Base-by-base conservation (phyloP, 2,113 vertebrate genomes). In the Ellobius talpinus region DNA sequence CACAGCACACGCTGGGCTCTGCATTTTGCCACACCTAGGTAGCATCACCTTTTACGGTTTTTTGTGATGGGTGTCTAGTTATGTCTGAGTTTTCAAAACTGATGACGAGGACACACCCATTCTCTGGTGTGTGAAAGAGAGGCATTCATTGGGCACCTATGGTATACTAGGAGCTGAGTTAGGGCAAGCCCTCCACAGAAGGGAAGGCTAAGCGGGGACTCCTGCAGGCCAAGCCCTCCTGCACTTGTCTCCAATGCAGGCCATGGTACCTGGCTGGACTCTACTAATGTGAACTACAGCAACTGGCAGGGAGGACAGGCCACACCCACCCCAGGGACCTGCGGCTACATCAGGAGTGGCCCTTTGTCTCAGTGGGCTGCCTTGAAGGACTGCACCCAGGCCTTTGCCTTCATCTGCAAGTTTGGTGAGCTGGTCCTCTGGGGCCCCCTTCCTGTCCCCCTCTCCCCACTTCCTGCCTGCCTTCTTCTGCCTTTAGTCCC, bases 341-440 rank as follows among this genome's bases (percentile, higher is more conserved):
- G 99, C 2, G 99, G 98, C 52, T 98, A 99, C 97, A 98, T 99
- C 61, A 74, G 98, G 88, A 99, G 97, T 97, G 98, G 99, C 29
- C 98, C 99, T 74, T 98, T 98, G 39, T 99, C 99, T 93, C 98
- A 98, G 74, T 99, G 99, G 99, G 98, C 98, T 36, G 97, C 98
- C 68, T 98, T 98, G 24, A 98, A 92, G 81, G 99, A 99, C 55
- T 99, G 99, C 93, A 98, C 97, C 50, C 99, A 99, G 97, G 98
- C 99, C 92, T 98, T 99, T 0, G 92, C 98, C 98, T 99, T 99
- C 77, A 98, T 99, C 97, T 99, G 99, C 4, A 98, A 99, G 98
- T 99, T 99, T 98, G 99, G 99, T 99, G 98, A 97, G 98, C 68
- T 39, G 5, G 3, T 47, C 11, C 81, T 31, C 58, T 17, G 21